A percentile compares a stretch with the other conserved stretches of the same genome.
Evolutionary conservation across 2,888 invertebrate species (phyloP).

Genomic region (Rhimphoctona megacephalus): DNA sequence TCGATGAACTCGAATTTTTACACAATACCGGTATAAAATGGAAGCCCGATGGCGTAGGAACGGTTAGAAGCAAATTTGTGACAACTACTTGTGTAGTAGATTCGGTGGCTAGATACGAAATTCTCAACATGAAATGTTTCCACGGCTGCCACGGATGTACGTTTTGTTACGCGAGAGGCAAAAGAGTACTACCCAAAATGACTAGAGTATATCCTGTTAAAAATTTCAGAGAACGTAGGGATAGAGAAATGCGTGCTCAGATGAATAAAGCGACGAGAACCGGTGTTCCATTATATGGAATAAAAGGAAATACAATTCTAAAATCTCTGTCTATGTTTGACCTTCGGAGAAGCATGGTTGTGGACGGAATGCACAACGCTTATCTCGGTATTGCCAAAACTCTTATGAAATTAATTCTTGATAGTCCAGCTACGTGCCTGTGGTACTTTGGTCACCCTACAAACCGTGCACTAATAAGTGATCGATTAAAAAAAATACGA

Average conservation of each 20-base stretch:
- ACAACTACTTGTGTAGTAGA: no score
- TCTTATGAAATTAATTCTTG: constrained; percentile 28
- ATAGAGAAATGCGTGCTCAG: constrained; percentile 34
- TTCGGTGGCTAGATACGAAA: constrained; percentile 40
- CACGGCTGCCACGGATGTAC: constrained; percentile 22
- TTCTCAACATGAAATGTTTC: constrained; percentile 36
- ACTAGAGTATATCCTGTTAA: constrained; percentile 38
- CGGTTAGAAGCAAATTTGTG: no score
- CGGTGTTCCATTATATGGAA: constrained; percentile 21
- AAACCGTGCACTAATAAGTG: constrained; percentile 22
- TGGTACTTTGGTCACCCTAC: constrained; percentile 24
- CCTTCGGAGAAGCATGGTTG: constrained; percentile 34
- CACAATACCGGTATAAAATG: constrained; percentile 53
- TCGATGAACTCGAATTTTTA: constrained; percentile 39
- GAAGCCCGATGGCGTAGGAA: no score
- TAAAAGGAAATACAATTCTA: constrained; percentile 34
- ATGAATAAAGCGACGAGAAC: constrained; percentile 41
- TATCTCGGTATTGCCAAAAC: no score
- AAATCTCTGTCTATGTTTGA: constrained; percentile 26
- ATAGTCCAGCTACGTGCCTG: constrained; percentile 24
- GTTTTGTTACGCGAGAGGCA: constrained; percentile 43
- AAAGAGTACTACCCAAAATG: constrained; percentile 1
- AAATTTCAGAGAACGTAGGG: constrained; percentile 36
- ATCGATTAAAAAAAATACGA: constrained; percentile 33
- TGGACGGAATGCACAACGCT: constrained; percentile 61